Conservation (phyloP, 2,888 invertebrate genomes). For the Caenorhabditis sp. region DNA sequence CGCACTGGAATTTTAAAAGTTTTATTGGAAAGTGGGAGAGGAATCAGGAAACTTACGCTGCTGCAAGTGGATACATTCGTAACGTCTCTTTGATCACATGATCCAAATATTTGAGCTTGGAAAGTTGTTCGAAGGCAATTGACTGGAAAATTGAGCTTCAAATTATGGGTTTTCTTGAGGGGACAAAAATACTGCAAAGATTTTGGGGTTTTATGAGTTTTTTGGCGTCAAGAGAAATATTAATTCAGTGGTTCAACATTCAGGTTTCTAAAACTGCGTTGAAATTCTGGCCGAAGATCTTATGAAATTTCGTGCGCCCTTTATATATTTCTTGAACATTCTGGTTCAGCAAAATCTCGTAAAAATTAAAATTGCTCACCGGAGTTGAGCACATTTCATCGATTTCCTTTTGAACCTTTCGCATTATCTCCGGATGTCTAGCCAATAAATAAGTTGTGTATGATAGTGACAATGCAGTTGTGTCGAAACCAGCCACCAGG, state of each 20-base stretch:
- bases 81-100: constrained; percentile 49
- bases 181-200: no score
- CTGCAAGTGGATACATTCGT: constrained; percentile 43
- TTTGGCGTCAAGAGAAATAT: no score
- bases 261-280: no score
- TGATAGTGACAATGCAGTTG: constrained; percentile 74
- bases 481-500: constrained; percentile 75
- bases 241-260: no score
- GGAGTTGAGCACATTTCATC: constrained; percentile 22
- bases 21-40: no score
- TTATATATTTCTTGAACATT: no score
- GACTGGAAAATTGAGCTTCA: neutral
- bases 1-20: no score
- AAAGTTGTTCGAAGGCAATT: constrained; percentile 36
- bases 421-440: constrained; percentile 68
- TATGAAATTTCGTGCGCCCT: no score
- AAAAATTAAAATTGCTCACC: neutral
- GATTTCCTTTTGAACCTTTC: constrained; percentile 42
- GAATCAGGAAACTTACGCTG: constrained; percentile 29
- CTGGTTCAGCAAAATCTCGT: neutral
- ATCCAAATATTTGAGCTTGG: constrained; percentile 49
- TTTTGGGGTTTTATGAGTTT: no score
- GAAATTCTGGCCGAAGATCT: no score
- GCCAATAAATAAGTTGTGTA: constrained; percentile 73
- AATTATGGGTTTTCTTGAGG: neutral